Conservation (phyloP, 2,113 vertebrate species). For the Xerus inauris region DNA sequence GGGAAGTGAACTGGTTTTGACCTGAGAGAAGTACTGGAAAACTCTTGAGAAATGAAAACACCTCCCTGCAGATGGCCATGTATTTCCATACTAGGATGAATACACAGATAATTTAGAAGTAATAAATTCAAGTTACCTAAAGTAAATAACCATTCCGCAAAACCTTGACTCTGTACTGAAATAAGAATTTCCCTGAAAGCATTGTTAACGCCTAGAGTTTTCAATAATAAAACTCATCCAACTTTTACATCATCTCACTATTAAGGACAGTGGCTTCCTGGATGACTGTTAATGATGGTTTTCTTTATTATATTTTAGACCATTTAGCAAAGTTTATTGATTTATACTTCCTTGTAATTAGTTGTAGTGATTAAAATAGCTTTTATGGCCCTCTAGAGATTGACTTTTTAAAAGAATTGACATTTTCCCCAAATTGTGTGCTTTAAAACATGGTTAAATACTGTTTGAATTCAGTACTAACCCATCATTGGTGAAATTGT, state of each 20-base stretch:
- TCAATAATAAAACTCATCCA: constrained; percentile 64
- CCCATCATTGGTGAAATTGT: constrained; percentile 57
- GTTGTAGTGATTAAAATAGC: constrained; percentile 81
- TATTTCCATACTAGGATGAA: not conserved
- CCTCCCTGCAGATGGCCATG: not conserved
- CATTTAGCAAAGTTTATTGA: constrained; percentile 81
- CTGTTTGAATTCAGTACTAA: constrained; percentile 69
- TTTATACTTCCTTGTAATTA: constrained; percentile 83
- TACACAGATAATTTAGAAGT: not conserved
- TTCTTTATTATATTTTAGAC: constrained; percentile 82
- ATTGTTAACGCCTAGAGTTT: not conserved
- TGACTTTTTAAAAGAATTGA: constrained; percentile 79
- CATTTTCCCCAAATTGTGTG: constrained; percentile 77
- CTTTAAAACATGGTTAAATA: constrained; percentile 81
- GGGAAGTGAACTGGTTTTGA: not conserved
- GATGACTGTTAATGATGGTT: constrained; percentile 76
- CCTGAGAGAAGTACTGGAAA: not conserved
- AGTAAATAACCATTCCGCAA: constrained; percentile 56
- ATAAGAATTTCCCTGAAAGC: constrained; percentile 50
- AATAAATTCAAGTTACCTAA: constrained; percentile 26
- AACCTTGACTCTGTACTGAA: not conserved
- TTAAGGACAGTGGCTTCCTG: constrained; percentile 78
- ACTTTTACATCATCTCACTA: constrained; percentile 70
- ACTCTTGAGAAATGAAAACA: not conserved
- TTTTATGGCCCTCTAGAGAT: constrained; percentile 77